Evolutionary conservation across 2,113 vertebrate species (phyloP).

Genomic region (Nesoenas mayeri): DNA sequence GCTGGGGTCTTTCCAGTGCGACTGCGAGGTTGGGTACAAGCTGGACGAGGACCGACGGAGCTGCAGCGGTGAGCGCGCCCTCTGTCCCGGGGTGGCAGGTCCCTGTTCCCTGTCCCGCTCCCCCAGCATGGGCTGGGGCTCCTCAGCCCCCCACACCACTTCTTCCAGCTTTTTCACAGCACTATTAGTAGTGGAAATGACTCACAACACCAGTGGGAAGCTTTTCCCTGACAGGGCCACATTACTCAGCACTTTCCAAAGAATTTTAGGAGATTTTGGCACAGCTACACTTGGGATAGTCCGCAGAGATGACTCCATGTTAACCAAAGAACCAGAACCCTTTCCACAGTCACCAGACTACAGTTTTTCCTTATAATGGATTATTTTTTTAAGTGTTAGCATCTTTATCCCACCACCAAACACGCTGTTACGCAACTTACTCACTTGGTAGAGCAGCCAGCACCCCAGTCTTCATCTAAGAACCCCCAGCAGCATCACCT

Average conservation of each 20-base stretch:
- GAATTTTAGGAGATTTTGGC: not conserved
- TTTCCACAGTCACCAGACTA: not conserved
- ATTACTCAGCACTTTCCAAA: not conserved
- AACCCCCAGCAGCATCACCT: not conserved
- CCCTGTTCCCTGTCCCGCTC: too few relatives aligned
- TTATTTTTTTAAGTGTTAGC: rapidly evolving
- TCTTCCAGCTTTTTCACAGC: not conserved
- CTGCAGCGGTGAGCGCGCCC: conserved; percentile 82
- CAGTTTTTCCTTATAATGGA: not conserved
- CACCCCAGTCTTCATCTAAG: rapidly evolving
- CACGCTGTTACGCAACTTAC: rapidly evolving
- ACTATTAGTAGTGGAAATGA: rapidly evolving
- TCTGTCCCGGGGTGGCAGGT: rapidly evolving
- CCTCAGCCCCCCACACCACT: rapidly evolving
- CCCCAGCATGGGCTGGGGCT: rapidly evolving
- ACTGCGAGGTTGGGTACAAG: conserved; percentile 81
- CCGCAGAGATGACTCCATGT: rapidly evolving
- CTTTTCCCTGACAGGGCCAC: not conserved
- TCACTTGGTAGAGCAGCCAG: rapidly evolving
- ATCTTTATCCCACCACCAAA: not conserved
- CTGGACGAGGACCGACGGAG: conserved; percentile 82
- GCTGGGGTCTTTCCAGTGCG: conserved; percentile 87
- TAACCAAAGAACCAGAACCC: not conserved
- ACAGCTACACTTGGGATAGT: rapidly evolving
- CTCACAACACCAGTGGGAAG: not conserved